Evolutionary conservation across 2,797 vertebrate species (phyloP).

Genomic region (Etheostoma perlongum): DNA sequence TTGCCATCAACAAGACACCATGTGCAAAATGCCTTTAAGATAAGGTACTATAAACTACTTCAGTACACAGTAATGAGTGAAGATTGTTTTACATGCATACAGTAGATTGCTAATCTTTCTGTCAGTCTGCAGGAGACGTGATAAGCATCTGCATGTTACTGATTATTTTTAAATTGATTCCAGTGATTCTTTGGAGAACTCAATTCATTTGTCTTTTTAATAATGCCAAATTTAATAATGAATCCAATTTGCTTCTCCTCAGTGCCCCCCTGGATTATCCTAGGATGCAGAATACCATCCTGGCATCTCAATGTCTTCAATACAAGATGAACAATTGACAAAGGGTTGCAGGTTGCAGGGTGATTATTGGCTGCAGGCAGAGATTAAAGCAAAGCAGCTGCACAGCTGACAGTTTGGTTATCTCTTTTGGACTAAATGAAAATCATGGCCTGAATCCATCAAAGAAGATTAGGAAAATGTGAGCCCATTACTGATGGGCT

Average conservation of each 20-base stretch:
- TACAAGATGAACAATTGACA: conserved; percentile 89
- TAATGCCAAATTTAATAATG: conserved; percentile 89
- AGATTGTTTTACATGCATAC: background rate
- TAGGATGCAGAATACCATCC: conserved; percentile 85
- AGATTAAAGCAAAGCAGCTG: conserved; percentile 93
- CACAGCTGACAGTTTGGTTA: conserved; percentile 93
- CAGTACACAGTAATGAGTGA: conserved; percentile 18
- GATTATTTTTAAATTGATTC: conserved; percentile 72
- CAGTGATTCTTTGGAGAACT: conserved; percentile 87
- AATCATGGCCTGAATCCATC: conserved; percentile 97
- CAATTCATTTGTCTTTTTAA: conserved; percentile 90
- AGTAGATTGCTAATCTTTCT: conserved; percentile 45
- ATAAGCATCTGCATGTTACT: conserved; percentile 59
- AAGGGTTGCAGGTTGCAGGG: conserved; percentile 85
- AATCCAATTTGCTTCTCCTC: conserved; percentile 88
- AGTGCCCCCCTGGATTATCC: conserved; percentile 84
- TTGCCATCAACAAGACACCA: conserved; percentile 4
- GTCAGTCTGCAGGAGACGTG: conserved; percentile 46
- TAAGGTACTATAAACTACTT: background rate
- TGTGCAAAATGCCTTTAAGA: conserved; percentile 22
- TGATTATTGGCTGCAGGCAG: conserved; percentile 93
- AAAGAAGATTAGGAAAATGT: conserved; percentile 93
- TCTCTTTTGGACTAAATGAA: conserved; percentile 96
- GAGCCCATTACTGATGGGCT: conserved; percentile 92
- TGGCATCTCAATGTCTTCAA: conserved; percentile 87